These are phyloP conservation scores for Gopherus flavomarginatus DNA, from an alignment of 2,113 vertebrate species.

Conservation along the genomic window DNA sequence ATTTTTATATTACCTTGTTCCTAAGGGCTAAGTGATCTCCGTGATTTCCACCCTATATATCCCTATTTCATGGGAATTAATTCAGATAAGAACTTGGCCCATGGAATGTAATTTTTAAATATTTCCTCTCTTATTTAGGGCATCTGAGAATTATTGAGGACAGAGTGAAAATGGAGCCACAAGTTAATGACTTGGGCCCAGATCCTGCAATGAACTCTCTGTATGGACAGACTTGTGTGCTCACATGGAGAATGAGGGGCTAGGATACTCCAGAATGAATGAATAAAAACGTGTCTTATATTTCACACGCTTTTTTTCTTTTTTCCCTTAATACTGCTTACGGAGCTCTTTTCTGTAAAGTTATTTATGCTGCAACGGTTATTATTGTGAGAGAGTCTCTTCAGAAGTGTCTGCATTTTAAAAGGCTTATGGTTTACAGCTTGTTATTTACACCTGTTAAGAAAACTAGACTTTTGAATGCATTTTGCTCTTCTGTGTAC, in stretches of 20 bases:
- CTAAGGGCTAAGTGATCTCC: background rate
- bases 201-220: background rate
- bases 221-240: background rate
- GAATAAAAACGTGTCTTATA: background rate
- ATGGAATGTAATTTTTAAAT: background rate
- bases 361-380: background rate
- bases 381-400: background rate
- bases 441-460: background rate
- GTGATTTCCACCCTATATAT: background rate
- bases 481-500: background rate
- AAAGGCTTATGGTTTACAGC: background rate
- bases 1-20: rapidly evolving
- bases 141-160: background rate
- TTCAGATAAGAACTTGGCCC: background rate
- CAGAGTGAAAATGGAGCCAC: background rate
- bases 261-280: background rate
- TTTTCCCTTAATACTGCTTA: background rate
- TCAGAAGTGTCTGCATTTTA: background rate
- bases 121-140: background rate
- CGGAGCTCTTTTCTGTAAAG: background rate
- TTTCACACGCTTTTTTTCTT: background rate
- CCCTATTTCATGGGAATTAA: background rate
- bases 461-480: background rate
- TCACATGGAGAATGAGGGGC: background rate
- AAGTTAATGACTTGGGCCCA: rapidly evolving